phyloP scores from a whole-genome alignment of 2,113 vertebrate species.

The Alaudala cheleensis region DNA sequence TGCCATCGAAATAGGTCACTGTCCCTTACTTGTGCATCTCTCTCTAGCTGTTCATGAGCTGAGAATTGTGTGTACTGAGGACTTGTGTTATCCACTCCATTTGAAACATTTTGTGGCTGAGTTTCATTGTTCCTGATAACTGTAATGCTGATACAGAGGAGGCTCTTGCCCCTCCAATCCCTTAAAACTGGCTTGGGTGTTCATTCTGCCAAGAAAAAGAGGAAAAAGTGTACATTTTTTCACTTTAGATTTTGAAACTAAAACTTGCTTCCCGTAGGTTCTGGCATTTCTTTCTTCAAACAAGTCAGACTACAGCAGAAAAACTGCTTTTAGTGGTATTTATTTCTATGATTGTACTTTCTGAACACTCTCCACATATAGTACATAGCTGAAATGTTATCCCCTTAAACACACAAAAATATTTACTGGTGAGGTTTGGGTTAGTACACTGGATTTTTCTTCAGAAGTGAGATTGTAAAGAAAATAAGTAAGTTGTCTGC shows the following conservation, averaged over 20 bases:
- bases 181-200: not conserved
- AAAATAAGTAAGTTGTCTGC: not conserved
- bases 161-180: not conserved
- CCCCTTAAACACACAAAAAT: not conserved
- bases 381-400: not conserved
- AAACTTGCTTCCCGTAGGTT: not conserved
- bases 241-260: not conserved
- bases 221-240: not conserved
- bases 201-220: not conserved
- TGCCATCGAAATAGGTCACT: not conserved
- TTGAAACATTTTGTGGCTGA: not conserved
- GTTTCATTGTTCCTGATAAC: not conserved
- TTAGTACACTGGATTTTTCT: not conserved
- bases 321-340: not conserved
- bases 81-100: not conserved
- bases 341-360: not conserved
- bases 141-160: not conserved
- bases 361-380: not conserved
- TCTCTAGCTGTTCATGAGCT: not conserved
- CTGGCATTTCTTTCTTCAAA: not conserved
- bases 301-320: not conserved
- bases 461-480: not conserved
- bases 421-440: not conserved
- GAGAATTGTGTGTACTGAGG: not conserved
- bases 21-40: not conserved